These are phyloP conservation scores for Ellobium chinense DNA, from an alignment of 2,888 invertebrate genomes.

Conservation along the genomic window DNA sequence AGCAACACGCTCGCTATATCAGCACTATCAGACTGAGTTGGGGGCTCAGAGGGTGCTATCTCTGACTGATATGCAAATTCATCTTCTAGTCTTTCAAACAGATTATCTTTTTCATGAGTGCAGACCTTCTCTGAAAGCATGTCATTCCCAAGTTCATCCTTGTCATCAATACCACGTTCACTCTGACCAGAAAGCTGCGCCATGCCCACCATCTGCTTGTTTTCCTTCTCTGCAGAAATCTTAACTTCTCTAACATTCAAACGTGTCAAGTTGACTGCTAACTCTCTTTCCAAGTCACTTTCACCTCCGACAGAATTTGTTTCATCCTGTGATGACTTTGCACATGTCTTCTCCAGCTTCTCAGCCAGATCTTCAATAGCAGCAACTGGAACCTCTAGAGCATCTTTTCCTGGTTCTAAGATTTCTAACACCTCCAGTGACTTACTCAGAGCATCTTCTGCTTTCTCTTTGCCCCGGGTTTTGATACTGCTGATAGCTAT, in stretches of 20 bases:
- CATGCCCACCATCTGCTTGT: too few species aligned
- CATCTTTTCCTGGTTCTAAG: background rate
- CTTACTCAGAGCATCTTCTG: background rate
- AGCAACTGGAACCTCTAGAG: background rate
- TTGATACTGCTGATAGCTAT: background rate
- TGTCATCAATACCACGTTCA: too few species aligned
- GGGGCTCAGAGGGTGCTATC: background rate
- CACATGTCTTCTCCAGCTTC: background rate
- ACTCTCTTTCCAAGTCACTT: too few species aligned
- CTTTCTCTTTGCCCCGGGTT: constrained; percentile 5
- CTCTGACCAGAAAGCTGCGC: too few species aligned
- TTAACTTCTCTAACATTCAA: too few species aligned
- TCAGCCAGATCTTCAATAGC: background rate
- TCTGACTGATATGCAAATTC: background rate
- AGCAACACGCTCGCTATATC: background rate
- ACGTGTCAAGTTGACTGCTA: too few species aligned
- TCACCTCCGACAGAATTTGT: too few species aligned
- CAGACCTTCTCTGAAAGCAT: too few species aligned
- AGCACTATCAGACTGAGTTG: background rate
- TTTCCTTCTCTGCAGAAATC: too few species aligned
- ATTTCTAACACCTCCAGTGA: background rate
- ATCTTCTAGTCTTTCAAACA: constrained; percentile 14
- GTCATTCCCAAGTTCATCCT: too few species aligned
- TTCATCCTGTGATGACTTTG: too few species aligned
- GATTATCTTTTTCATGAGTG: too few species aligned